These are phyloP conservation scores for Pyrrhura leucotis DNA, from an alignment of 2,797 vertebrate genomes.

Conservation along the genomic window DNA sequence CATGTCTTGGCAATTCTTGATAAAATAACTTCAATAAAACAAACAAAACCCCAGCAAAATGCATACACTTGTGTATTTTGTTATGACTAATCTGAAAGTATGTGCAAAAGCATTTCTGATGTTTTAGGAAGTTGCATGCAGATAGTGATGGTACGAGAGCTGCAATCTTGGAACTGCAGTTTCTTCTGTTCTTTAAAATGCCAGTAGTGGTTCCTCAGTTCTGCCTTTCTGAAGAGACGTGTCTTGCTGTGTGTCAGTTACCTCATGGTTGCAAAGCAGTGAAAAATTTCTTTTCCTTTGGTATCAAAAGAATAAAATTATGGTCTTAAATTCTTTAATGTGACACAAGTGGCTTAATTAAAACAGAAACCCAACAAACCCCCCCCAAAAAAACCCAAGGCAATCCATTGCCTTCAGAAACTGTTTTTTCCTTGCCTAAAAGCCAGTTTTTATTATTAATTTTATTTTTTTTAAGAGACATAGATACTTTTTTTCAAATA, in stretches of 20 bases:
- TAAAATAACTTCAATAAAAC: neutral
- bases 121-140: neutral
- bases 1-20: neutral
- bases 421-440: neutral
- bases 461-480: neutral
- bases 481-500: neutral
- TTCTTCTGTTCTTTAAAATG: neutral
- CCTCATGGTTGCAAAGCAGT: neutral
- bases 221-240: neutral
- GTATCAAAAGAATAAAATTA: neutral
- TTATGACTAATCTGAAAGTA: neutral
- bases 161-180: neutral
- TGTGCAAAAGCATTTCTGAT: neutral
- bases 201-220: neutral
- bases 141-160: neutral
- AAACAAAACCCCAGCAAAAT: neutral
- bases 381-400: rapidly evolving
- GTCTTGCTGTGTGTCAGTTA: neutral
- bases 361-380: neutral
- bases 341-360: neutral
- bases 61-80: neutral
- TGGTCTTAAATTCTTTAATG: neutral
- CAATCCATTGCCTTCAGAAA: neutral
- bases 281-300: neutral
- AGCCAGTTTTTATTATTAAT: neutral